phyloP scores from a whole-genome alignment of 1,140 invertebrate species.

The Brachionus manjavacas region DNA sequence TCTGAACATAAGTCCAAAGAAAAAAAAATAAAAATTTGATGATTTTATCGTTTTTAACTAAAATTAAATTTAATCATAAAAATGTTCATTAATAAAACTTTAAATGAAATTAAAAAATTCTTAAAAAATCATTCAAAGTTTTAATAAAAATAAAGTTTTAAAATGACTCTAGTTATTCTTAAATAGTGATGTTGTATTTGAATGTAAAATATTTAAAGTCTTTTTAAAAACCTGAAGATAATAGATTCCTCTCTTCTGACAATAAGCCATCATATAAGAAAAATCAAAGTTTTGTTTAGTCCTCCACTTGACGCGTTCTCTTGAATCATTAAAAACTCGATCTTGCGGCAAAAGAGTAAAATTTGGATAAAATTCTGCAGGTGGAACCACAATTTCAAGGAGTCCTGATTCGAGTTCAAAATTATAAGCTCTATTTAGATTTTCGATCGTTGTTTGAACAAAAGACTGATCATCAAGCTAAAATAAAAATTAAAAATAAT shows the following conservation, averaged over 20 bases:
- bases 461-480: conserved; percentile 56
- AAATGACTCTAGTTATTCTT: no score
- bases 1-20: no score
- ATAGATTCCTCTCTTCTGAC: conserved; percentile 14
- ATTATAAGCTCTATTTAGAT: conserved; percentile 70
- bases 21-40: no score
- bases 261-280: conserved; percentile 75
- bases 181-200: no score
- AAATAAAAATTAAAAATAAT: conserved; percentile 45
- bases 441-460: conserved; percentile 51
- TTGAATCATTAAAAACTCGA: conserved; percentile 77
- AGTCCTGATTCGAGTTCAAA: conserved; percentile 71
- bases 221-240: conserved; percentile 21
- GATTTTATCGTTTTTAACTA: no score
- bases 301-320: conserved; percentile 80
- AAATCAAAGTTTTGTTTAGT: conserved; percentile 95
- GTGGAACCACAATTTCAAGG: conserved; percentile 81
- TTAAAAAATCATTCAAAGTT: no score
- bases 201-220: not conserved
- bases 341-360: conserved; percentile 66
- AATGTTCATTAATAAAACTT: no score
- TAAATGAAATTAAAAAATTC: no score
- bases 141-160: no score
- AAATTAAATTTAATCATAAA: no score
- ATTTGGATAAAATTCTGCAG: conserved; percentile 80